Conservation (phyloP, 2,888 invertebrate species). For the Dinocampus coccinellae region DNA sequence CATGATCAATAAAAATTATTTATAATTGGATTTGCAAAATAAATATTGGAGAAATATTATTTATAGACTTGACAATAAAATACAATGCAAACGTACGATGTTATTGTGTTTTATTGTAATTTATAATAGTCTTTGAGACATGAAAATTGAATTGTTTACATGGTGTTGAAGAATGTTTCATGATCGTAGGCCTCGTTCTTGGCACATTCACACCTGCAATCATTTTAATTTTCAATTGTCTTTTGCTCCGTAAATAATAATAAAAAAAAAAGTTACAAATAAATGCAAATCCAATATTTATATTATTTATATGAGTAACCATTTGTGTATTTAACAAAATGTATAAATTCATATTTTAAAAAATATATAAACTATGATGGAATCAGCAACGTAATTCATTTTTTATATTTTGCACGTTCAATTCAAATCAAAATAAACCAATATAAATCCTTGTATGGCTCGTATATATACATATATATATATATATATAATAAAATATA, state of each 20-base stretch:
- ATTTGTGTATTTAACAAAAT: conserved; percentile 6
- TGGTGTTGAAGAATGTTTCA: conserved; percentile 57
- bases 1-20: neutral
- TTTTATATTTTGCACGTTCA: conserved; percentile 61
- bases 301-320: no score
- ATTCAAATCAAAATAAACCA: conserved; percentile 50
- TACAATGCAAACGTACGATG: conserved; percentile 61
- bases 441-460: conserved; percentile 55
- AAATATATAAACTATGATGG: neutral
- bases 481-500: no score
- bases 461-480: no score
- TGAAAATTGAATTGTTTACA: conserved; percentile 29
- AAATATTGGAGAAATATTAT: neutral
- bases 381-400: conserved; percentile 28
- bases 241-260: neutral
- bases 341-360: conserved; percentile 3
- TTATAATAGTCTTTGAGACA: neutral
- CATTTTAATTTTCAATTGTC: conserved; percentile 13
- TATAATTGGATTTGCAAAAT: conserved; percentile 15
- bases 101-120: conserved; percentile 7
- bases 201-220: conserved; percentile 58
- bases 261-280: neutral
- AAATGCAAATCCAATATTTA: conserved; percentile 15
- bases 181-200: conserved; percentile 68
- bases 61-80: conserved; percentile 13